Evolutionary conservation across 2,797 vertebrate species (phyloP).

Genomic region (Sebastes vulpes): DNA sequence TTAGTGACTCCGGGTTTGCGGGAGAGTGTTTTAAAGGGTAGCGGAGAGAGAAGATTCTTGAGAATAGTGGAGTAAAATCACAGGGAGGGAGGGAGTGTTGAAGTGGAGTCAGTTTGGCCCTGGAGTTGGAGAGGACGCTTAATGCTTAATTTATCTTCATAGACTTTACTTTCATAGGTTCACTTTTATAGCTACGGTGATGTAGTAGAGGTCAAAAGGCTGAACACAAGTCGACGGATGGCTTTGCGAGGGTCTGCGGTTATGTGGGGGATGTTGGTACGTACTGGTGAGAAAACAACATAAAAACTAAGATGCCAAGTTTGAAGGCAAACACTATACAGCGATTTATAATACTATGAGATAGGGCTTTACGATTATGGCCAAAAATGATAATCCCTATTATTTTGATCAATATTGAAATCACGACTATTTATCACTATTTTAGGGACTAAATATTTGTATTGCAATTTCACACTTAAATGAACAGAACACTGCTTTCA

Average conservation of each 20-base stretch:
- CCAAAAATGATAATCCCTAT: too few relatives aligned
- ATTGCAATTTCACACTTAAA: too few relatives aligned
- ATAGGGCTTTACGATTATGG: too few relatives aligned
- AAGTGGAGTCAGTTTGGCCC: conserved; percentile 29
- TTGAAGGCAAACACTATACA: neutral
- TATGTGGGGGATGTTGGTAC: neutral
- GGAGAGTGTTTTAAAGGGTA: conserved; percentile 33
- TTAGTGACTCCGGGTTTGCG: conserved; percentile 58
- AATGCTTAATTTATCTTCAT: conserved; percentile 29
- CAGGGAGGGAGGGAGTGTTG: neutral
- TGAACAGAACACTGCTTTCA: too few relatives aligned
- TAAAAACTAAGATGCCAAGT: neutral
- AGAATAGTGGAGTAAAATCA: conserved; percentile 35
- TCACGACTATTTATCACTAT: too few relatives aligned
- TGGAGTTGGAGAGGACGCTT: conserved; percentile 24
- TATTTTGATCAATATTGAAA: too few relatives aligned
- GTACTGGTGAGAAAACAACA: neutral
- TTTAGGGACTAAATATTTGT: too few relatives aligned
- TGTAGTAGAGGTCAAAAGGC: neutral
- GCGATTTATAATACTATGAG: too few relatives aligned
- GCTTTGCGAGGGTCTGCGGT: neutral
- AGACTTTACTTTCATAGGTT: conserved; percentile 1
- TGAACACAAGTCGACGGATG: neutral
- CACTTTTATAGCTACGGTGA: conserved; percentile 3
- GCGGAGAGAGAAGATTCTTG: conserved; percentile 35